Evolutionary conservation across 2,797 vertebrate species (phyloP).

Genomic region (Corythornis leucogaster): DNA sequence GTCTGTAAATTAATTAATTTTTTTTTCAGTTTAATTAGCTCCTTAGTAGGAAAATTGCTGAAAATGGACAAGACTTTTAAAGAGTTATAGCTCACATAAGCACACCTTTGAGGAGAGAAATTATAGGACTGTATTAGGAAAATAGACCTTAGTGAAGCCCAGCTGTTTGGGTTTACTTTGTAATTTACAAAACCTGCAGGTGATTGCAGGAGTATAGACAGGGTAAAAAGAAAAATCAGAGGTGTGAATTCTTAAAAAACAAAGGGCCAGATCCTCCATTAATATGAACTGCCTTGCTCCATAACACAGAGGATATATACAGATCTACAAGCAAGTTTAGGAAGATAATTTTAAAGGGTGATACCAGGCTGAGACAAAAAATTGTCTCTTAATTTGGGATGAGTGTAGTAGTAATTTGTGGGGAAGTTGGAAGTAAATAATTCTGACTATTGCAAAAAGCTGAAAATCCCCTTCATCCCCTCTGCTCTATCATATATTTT

Average conservation of each 20-base stretch:
- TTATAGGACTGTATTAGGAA: background rate
- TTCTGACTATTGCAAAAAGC: background rate
- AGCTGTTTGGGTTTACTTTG: background rate
- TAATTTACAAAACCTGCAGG: constrained; percentile 39
- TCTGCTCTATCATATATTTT: background rate
- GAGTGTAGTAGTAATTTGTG: background rate
- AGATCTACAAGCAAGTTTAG: background rate
- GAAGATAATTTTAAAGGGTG: background rate
- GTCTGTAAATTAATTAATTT: background rate
- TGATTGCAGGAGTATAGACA: background rate
- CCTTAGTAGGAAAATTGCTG: background rate
- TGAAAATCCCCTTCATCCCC: background rate
- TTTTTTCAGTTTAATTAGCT: background rate
- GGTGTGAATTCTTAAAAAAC: constrained; percentile 29
- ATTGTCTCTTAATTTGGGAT: background rate
- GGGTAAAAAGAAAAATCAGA: background rate
- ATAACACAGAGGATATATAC: background rate
- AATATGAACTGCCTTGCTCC: background rate
- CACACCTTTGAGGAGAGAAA: background rate
- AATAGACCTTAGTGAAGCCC: background rate
- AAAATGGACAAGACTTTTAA: constrained; percentile 39
- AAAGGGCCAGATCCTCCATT: background rate
- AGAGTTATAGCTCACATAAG: constrained; percentile 24
- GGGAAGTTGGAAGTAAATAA: background rate
- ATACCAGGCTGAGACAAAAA: background rate